Evolutionary conservation across 2,888 invertebrate species (phyloP), one percentile per base, ranked within the genome.

Genomic region (Scelioninae gen. 2): DNA sequence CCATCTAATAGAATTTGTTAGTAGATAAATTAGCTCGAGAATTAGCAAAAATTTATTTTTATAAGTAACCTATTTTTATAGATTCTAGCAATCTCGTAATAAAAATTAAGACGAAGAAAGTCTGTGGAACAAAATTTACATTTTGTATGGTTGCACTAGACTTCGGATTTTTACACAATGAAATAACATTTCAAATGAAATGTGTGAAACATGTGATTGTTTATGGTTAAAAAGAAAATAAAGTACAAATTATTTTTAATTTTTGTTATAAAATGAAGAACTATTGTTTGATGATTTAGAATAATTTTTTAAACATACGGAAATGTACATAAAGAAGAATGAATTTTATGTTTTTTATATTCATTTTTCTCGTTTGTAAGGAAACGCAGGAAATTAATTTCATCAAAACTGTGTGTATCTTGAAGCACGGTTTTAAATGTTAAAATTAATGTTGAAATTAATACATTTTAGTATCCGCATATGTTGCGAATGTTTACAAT

Each of bases 231-330:
- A 50, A 25, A 10, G 57, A 19, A 64, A 43, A 43, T 25, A 22
- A 64, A 64, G 52, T 64, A 64, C 63, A 64, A 64, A 64, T 64
- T 52, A 52, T 11, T 43, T 22, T 64, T 64, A 64, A 63, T 50
- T 52, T 50, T 39, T 28, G 11, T 22, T 48, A 4, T 35, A 58
- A n/a, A 2, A 9, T 10, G 15, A 35, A 11, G n/a, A 37, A 52
- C 6, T 7, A 46, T 6, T 9, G 10, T 9, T 19, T 43, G 2
- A 10, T 18, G 43, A 18, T 43, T 43, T 43, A 43, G 43, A 19
- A 43, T 43, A 43, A 7, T 13, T 18, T 43, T 19, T 43, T 18
- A 18, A 19, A 43, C 4, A 16, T 10, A 15, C 10, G 7, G 19
- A 19, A 43, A 4, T 43, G 43, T 43, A 43, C 5, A 19, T 43